Conservation (phyloP, 2,888 invertebrate genomes). For the Achlya flavicornis region DNA sequence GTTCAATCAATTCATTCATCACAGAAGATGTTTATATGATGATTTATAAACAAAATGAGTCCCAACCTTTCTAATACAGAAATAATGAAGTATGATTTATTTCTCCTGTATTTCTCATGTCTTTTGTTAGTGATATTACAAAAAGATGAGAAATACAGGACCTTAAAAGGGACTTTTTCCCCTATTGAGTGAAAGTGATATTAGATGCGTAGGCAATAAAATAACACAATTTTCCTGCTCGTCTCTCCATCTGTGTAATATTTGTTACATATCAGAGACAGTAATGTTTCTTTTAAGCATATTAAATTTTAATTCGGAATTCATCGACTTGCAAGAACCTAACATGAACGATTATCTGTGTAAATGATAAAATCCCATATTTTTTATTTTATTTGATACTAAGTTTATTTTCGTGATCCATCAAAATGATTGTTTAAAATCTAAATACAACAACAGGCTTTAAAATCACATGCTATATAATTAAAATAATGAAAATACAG, state of each 20-base stretch:
- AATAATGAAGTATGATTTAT: conserved; percentile 1
- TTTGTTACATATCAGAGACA: neutral
- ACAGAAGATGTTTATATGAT: neutral
- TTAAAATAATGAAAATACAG: too few relatives aligned
- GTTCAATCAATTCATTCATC: too few relatives aligned
- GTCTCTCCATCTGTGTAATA: neutral
- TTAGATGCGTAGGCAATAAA: neutral
- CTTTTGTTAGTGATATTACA: neutral
- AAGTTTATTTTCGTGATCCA: neutral
- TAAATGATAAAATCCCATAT: too few relatives aligned
- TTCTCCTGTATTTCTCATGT: neutral
- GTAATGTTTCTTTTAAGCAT: neutral
- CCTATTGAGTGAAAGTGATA: conserved; percentile 1
- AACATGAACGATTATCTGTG: too few relatives aligned
- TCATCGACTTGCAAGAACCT: neutral
- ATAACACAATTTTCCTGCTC: conserved; percentile 1
- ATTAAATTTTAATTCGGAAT: neutral
- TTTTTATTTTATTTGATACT: neutral
- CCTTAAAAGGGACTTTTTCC: conserved; percentile 3
- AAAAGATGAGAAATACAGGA: neutral
- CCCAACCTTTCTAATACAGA: neutral
- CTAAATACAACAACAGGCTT: neutral
- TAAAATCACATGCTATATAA: neutral
- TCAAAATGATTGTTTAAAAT: neutral
- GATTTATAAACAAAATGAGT: neutral